Evolutionary conservation across 2,888 invertebrate genomes (phyloP).

Genomic region (Bellardia bayeri): DNA sequence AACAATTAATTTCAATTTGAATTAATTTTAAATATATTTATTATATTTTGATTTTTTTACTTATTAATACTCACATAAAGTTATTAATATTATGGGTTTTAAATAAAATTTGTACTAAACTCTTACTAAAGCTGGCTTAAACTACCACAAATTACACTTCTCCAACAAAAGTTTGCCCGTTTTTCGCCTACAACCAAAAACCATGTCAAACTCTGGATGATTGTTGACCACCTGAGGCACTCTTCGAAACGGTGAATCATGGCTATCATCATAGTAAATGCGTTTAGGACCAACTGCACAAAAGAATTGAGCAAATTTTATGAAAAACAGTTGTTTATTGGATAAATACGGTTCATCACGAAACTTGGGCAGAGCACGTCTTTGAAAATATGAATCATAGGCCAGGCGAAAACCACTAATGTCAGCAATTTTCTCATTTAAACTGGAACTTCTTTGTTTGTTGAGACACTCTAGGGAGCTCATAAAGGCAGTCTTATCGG

Average conservation of each 20-base stretch:
- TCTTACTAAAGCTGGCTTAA: neutral
- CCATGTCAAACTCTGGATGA: constrained; percentile 73
- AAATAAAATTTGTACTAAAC: constrained; percentile 35
- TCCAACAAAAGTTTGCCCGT: neutral
- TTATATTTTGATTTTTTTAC: no score
- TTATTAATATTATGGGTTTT: neutral
- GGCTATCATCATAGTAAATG: constrained; percentile 66
- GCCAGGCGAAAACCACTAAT: constrained; percentile 76
- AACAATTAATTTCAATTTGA: no score
- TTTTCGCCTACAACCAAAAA: constrained; percentile 66
- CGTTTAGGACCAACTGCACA: constrained; percentile 69
- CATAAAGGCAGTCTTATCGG: constrained; percentile 46
- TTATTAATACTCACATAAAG: neutral
- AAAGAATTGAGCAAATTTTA: constrained; percentile 77
- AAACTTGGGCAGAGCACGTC: neutral
- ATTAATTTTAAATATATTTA: no score
- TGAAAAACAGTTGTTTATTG: constrained; percentile 74
- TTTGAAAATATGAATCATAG: constrained; percentile 72
- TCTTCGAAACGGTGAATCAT: constrained; percentile 71
- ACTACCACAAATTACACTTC: constrained; percentile 66
- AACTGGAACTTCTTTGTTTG: constrained; percentile 65
- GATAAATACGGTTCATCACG: neutral
- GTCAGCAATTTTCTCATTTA: constrained; percentile 76
- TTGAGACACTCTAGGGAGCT: constrained; percentile 66
- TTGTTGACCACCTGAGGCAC: constrained; percentile 74